Evolutionary conservation across 2,113 vertebrate genomes (phyloP).

Genomic region (Sturnira hondurensis): DNA sequence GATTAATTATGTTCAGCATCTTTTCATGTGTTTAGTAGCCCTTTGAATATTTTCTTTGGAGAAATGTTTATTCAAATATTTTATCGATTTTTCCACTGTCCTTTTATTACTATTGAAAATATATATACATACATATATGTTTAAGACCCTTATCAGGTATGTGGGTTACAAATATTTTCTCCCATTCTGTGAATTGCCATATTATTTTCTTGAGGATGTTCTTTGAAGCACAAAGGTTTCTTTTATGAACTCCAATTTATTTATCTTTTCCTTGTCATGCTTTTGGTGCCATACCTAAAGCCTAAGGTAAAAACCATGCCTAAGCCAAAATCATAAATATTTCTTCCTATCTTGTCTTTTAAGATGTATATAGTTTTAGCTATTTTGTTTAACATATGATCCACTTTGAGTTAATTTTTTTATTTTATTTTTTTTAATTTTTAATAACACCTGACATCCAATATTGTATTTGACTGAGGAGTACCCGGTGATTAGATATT

Average conservation of each 20-base stretch:
- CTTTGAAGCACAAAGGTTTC: background rate
- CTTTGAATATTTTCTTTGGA: background rate
- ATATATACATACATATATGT: no score
- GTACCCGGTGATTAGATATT: no score
- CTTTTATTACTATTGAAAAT: background rate
- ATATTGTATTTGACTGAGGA: no score
- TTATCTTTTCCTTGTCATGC: background rate
- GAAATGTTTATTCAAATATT: background rate
- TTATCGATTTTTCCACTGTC: background rate
- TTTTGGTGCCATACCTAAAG: background rate
- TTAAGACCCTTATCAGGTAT: background rate
- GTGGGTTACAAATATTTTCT: background rate
- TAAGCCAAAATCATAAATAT: background rate
- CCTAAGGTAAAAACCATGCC: background rate
- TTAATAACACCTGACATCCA: no score
- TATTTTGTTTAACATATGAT: background rate
- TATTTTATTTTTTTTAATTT: no score
- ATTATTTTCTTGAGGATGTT: background rate
- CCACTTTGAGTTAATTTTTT: background rate
- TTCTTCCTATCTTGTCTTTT: background rate
- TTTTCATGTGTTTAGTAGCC: background rate
- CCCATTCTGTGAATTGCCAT: background rate
- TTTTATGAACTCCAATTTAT: background rate
- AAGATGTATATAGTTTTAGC: background rate
- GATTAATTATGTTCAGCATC: background rate